Evolutionary conservation across 1,140 invertebrate species (phyloP), one percentile per base, ranked within the genome.

Genomic region (Drosophila sproati): DNA sequence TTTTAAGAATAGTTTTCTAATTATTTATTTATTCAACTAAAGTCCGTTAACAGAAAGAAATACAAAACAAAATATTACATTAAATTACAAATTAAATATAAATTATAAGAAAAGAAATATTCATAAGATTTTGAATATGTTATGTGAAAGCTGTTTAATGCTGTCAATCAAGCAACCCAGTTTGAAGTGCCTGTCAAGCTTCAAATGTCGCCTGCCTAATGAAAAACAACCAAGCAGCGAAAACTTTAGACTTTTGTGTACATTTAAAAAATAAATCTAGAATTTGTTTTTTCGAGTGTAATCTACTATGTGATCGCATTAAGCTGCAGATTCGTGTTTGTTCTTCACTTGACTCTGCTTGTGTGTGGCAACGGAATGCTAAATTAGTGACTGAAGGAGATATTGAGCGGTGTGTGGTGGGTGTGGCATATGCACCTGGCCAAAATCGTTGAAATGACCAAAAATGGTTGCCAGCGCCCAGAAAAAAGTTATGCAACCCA

Each of bases 271-370:
- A 20, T 20, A 20, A 20, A 20, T 39, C 10, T 10, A 32, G 39
- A 12, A 3, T 3, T 4, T 51, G 12, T 68, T 63, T 48, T 61
- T 59, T 43, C 34, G 68, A 69, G 66, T 48, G 43, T 34, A 48
- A 6, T 4, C 10, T 20, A 35, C n/a, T 48, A 34, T 64, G 52
- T 83, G 83, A 88, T 88, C 80, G 80, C 77, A 87, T 87, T 87
- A 87, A 87, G 83, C 71, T 67, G 37, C 48, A 63, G 75, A 73
- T 75, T 88, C 62, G 69, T 69, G 80, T 83, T 80, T 80, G 79
- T 88, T 83, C 80, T 83, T 78, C 85, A 83, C 73, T 88, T 80
- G 73, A 72, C 64, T 66, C 5, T 83, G 85, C 3, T 7, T 41
- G 37, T 41, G 37, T 41, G 39, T 41, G 39, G 66, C 70, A 55